These are phyloP conservation scores for Leptinotarsa juncta DNA, from an alignment of 2,888 invertebrate genomes.

Conservation along the genomic window DNA sequence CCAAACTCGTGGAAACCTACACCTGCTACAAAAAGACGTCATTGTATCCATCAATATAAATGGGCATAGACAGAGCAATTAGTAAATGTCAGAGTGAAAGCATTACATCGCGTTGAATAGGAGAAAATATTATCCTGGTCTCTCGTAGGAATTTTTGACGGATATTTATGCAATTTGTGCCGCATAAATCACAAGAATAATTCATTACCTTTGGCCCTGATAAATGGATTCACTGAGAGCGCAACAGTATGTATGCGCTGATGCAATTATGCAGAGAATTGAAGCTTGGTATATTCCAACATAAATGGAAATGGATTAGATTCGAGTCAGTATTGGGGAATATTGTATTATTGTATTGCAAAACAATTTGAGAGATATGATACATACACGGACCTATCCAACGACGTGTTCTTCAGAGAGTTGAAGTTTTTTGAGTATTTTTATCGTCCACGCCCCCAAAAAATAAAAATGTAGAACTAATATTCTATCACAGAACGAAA, in stretches of 20 bases:
- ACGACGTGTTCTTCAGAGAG: too few relatives aligned
- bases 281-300: not conserved
- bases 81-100: not conserved
- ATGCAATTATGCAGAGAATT: constrained; percentile 18
- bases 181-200: constrained; percentile 12
- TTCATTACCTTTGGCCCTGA: constrained; percentile 6
- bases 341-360: not conserved
- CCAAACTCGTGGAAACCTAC: not conserved
- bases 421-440: too few relatives aligned
- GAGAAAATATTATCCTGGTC: not conserved
- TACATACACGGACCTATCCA: too few relatives aligned
- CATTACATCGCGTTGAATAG: not conserved
- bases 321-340: not conserved
- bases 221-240: constrained; percentile 8
- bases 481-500: too few relatives aligned
- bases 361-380: too few relatives aligned
- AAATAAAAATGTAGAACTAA: too few relatives aligned
- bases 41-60: not conserved
- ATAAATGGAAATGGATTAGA: constrained; percentile 2
- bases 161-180: constrained; percentile 6
- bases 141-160: constrained; percentile 18
- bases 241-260: not conserved
- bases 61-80: constrained; percentile 9
- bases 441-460: too few relatives aligned
- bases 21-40: not conserved